Base-by-base conservation (phyloP, 2,888 invertebrate genomes). In the Syritta pipiens region DNA sequence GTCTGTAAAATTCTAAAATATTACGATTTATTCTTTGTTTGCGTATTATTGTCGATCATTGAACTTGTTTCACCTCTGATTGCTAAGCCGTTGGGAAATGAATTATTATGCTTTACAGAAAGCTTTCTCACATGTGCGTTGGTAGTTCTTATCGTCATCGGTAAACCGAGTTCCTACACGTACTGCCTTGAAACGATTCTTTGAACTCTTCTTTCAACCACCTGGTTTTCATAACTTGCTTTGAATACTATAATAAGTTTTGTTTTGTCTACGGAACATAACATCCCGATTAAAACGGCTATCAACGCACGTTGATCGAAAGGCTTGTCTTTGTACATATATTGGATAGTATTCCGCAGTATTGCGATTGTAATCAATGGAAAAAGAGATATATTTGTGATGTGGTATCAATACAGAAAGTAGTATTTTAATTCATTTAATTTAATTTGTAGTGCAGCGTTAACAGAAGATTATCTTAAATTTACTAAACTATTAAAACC, bases 251-350 rank as follows among this genome's bases (percentile, higher is more conserved):
- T 68, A 75, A 68, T 75, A 22, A 62, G 55, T 35, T 62, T 62
- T 20, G 30, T 14, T 75, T 55, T 55, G 55, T 60, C 67, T 32
- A 24, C 57, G 24, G 22, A 10, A 3, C 26, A 22, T 49, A 22
- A 65, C 35, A 53, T 30, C 40, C 49, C 53, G 32, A 42, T 49
- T 55, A 62, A 62, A 37, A 63, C 35, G 51, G 51, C 57, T 68
- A 75, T 76, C 68, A 63, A 49, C 26, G 49, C 69, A 69, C 76
- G 69, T 76, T 63, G 62, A 76, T 76, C 76, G 59, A 10, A 28
- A 7, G 6, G 28, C 28, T 76, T 51, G 37, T 37, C 17, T 14
- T 14, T 17, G 37, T 17, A 3, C 37, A 37, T 37, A 14, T 37
- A 14, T 17, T 5, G 17, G 17, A 17, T n/a, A n/a, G 37, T 17